Evolutionary conservation across 2,888 invertebrate species (phyloP), one percentile per base, ranked within the genome.

Genomic region (Sesia apiformis): DNA sequence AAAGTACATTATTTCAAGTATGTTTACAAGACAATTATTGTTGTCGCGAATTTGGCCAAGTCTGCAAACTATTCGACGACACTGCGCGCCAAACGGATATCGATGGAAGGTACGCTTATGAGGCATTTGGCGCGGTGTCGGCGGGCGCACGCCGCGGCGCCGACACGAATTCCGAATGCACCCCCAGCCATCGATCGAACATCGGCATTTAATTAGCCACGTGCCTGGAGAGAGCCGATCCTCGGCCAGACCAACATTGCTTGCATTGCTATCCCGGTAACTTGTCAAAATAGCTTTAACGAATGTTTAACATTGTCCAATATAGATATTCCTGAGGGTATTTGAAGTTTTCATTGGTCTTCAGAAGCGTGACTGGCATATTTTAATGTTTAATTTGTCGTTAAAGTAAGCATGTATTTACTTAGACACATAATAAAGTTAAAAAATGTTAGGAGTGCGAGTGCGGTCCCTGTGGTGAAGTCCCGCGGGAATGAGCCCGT

Each of bases 131-230:
- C 64, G 76, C 66, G 76, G 82, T 74, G 80, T 68, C 61, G 67
- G 53, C 60, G 63, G 67, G 60, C 67, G 63, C 70, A 70, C 69
- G 64, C 72, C 71, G 69, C 70, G 64, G 70, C 70, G 64, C 62
- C 64, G 63, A 53, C 56, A 67, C 71, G 73, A 71, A 81, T 81
- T 75, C 76, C 72, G 67, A 69, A 72, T 78, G 80, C 81, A 78
- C 69, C 79, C 74, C 73, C 74, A 57, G 53, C 61, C 68, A 64
- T 63, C 69, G 67, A 69, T 72, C 72, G 70, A 74, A 69, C 81
- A 76, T 75, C 67, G 88, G 86, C 83, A 89, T 89, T 88, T 89
- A 89, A 88, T 89, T 89, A 89, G 80, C 83, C 85, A 81, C 86
- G 84, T 84, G 78, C 87, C 83, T 65, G 62, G 67, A 69, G 69